phyloP scores from a whole-genome alignment of 2,888 invertebrate genomes.

The Tachina lurida region DNA sequence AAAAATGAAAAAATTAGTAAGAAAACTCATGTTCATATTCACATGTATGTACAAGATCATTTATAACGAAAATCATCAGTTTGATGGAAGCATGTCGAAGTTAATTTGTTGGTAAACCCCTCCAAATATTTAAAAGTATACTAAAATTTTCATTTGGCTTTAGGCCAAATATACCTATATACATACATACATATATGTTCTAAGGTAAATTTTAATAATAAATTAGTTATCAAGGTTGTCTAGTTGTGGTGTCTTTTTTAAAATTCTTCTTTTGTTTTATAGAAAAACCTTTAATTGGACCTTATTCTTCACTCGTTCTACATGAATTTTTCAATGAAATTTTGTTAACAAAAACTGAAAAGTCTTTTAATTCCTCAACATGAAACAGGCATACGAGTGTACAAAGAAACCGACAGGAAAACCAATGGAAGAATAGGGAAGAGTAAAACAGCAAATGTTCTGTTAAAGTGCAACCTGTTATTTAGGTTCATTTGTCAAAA shows the following conservation, averaged over 20 bases:
- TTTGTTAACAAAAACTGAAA: conserved; percentile 40
- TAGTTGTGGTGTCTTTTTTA: conserved; percentile 64
- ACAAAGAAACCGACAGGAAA: conserved; percentile 61
- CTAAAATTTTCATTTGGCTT: conserved; percentile 20
- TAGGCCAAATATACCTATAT: conserved; percentile 16
- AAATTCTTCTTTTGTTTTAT: conserved; percentile 13
- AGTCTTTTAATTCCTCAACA: conserved; percentile 38
- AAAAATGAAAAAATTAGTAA: background rate
- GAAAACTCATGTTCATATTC: conserved; percentile 18
- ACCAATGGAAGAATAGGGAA: conserved; percentile 8
- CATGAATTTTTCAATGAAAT: conserved; percentile 54
- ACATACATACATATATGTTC: background rate
- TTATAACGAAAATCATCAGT: conserved; percentile 63
- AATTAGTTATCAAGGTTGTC: conserved; percentile 82
- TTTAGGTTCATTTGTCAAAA: conserved; percentile 84
- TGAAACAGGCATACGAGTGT: conserved; percentile 32
- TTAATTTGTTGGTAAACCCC: conserved; percentile 67
- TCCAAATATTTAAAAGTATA: conserved; percentile 42
- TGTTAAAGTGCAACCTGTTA: conserved; percentile 83
- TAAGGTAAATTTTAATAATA: conserved; percentile 76
- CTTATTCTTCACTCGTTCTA: conserved; percentile 9
- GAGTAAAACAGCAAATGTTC: conserved; percentile 46
- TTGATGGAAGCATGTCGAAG: conserved; percentile 74
- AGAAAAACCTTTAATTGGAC: conserved; percentile 29
- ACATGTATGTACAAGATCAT: conserved; percentile 35